phyloP scores from a whole-genome alignment of 2,113 vertebrate genomes.

The Callipepla californica region DNA sequence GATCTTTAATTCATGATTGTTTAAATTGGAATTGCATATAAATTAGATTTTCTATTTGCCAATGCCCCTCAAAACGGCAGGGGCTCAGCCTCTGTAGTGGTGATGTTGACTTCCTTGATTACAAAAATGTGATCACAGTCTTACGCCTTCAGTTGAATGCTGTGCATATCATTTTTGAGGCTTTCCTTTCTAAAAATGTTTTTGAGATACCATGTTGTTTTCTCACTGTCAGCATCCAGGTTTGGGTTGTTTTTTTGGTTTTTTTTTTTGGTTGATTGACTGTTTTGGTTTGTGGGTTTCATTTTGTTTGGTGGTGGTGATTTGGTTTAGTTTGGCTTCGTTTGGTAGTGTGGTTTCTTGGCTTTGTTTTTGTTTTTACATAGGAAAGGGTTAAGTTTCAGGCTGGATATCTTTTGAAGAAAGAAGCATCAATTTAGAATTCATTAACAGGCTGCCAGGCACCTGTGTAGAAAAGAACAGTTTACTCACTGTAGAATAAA shows the following conservation, averaged over 20 bases:
- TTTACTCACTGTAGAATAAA: constrained; percentile 15
- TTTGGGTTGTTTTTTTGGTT: too few relatives aligned
- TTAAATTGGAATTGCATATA: constrained; percentile 64
- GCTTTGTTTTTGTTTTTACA: background rate
- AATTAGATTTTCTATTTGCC: constrained; percentile 46
- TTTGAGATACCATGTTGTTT: background rate
- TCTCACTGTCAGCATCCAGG: background rate
- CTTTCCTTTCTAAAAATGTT: background rate
- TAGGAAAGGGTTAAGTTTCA: background rate
- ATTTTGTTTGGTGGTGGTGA: background rate
- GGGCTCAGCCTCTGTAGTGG: background rate
- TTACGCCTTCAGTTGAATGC: background rate
- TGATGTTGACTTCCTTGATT: background rate
- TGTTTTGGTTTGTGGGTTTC: background rate
- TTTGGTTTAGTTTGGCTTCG: background rate
- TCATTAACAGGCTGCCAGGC: background rate
- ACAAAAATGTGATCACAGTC: background rate
- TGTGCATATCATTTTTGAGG: background rate
- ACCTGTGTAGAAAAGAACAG: background rate
- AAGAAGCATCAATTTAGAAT: background rate
- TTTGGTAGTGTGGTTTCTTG: too few relatives aligned
- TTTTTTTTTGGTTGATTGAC: background rate
- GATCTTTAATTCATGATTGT: constrained; percentile 67
- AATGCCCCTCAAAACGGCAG: constrained; percentile 4
- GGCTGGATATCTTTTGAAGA: background rate